Evolutionary conservation across 2,888 invertebrate genomes (phyloP).

Genomic region (Cenopis cana): DNA sequence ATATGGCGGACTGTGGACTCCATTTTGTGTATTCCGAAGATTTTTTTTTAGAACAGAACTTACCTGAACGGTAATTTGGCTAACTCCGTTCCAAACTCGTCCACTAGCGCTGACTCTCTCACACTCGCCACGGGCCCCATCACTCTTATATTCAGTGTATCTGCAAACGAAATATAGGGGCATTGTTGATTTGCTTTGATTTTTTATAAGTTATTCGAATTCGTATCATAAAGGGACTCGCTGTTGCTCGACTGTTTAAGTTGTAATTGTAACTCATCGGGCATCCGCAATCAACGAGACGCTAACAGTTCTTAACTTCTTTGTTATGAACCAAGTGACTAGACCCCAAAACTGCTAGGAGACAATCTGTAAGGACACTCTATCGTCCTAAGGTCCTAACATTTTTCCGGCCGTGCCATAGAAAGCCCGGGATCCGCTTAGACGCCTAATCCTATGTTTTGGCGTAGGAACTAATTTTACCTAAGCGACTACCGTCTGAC

Average conservation of each 20-base stretch:
- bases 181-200: background rate
- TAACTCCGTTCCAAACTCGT: conserved; percentile 73
- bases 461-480: too few species aligned
- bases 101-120: conserved; percentile 70
- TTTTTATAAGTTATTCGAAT: background rate
- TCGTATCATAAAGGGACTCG: background rate
- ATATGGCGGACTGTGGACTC: too few species aligned
- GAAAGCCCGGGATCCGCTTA: too few species aligned
- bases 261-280: background rate
- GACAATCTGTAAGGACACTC: background rate
- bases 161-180: conserved; percentile 55
- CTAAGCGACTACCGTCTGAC: too few species aligned
- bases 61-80: conserved; percentile 75
- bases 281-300: background rate
- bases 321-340: background rate
- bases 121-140: conserved; percentile 76
- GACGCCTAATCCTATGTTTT: too few species aligned
- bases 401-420: too few species aligned
- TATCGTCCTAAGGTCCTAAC: too few species aligned
- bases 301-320: background rate
- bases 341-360: background rate
- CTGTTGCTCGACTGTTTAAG: background rate
- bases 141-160: conserved; percentile 66
- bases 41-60: conserved; percentile 21
- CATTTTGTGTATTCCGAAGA: too few species aligned